Evolutionary conservation across 1,140 invertebrate genomes (phyloP), one percentile per base, ranked within the genome.

Genomic region (Pteromalus puparum): DNA sequence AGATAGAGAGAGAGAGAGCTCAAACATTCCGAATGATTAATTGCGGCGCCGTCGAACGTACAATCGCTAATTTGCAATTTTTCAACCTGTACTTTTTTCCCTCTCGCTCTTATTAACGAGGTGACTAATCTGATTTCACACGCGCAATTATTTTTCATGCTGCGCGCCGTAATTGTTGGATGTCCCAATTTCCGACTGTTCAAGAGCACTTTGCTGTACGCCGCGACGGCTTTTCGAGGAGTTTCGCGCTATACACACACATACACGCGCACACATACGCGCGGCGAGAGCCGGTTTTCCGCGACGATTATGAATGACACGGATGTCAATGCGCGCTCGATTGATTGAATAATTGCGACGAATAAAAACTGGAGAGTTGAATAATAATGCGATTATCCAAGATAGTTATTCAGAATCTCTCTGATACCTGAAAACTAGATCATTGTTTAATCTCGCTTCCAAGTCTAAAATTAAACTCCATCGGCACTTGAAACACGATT

Each of bases 51-150:
- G 34, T 42, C 74, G 42, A 76, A 76, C 72, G 72, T 21, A 42
- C 74, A 76, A 76, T 76, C 26, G 46, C 74, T 53, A 38, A 48
- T 75, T 48, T 46, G 46, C 24, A 53, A 76, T 76, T 76, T 48
- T 76, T 48, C 48, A 53, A 15, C 15, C 13, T 53, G 48, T 18
- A 61, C 21, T 38, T 61, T 26, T 9, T 53, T 13, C 24, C 75
- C 10, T 30, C n/a, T 18, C n/a, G 15, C 73, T 75, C 73, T 46
- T 42, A 9, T 67, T 67, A 34, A 79, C 77, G 48, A 79, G 61
- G 1, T 30, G 28, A 67, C 61, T 79, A 61, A 79, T 79, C 77
- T 79, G 77, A 79, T 79, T 79, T 79, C 48, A n/a, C 77, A 77
- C 75, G 75, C 46, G 75, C 61, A 68, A 67, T 68, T 26, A 42